A percentile compares a stretch with the other conserved stretches of the same genome.
Conservation (phyloP, 2,113 vertebrate species). For the Craseonycteris thonglongyai region DNA sequence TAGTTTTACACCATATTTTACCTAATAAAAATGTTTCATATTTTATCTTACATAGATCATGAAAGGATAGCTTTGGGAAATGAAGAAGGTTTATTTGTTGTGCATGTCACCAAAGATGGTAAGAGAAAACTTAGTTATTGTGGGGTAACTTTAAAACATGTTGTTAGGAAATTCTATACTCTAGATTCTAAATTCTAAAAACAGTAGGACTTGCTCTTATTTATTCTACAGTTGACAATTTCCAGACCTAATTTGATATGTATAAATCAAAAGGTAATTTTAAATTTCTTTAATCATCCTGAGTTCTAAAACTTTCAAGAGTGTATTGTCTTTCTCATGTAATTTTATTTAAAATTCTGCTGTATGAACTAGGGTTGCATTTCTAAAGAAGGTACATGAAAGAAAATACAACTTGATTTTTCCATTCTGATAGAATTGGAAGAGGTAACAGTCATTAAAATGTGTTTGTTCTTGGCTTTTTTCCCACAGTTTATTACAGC, state of each 20-base stretch:
- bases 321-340: background rate
- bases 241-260: background rate
- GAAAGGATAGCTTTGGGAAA: constrained; percentile 97
- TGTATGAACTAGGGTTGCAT: background rate
- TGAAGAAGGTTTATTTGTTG: constrained; percentile 96
- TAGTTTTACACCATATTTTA: background rate
- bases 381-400: background rate
- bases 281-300: background rate
- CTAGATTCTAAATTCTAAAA: background rate
- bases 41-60: constrained; percentile 85
- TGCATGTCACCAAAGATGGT: constrained; percentile 99
- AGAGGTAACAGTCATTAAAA: background rate
- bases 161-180: constrained; percentile 18
- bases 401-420: constrained; percentile 9
- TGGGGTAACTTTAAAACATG: background rate
- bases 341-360: constrained; percentile 1
- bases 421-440: background rate
- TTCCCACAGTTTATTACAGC: background rate
- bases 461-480: background rate
- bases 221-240: background rate
- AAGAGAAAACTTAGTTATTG: constrained; percentile 72
- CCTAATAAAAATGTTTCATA: constrained; percentile 6
- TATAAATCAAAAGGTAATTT: constrained; percentile 20
- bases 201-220: background rate
- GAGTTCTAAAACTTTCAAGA: background rate